Percentiles rank a stretch among this genome's conserved stretches.
Evolutionary conservation across 2,113 vertebrate genomes (phyloP).

Genomic region (Coracopsis vasa): DNA sequence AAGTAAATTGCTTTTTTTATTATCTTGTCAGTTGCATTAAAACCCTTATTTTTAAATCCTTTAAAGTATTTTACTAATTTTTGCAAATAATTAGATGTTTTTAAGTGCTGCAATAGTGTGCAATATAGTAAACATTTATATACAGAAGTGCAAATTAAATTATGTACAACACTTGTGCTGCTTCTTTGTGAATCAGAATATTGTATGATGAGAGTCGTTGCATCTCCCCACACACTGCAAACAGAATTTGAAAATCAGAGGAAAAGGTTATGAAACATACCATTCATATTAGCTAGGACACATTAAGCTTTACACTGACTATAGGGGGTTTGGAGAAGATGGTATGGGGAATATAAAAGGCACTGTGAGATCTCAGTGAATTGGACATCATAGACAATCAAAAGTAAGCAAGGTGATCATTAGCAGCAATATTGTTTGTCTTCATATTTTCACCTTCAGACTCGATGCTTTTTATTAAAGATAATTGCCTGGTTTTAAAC

Average conservation of each 20-base stretch:
- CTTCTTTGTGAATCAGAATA: slow-evolving; percentile 65
- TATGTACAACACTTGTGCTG: slow-evolving; percentile 67
- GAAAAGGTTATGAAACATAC: neutral
- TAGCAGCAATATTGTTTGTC: slow-evolving; percentile 31
- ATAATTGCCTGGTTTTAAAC: slow-evolving; percentile 39
- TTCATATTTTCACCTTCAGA: slow-evolving; percentile 17
- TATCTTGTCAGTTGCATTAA: slow-evolving; percentile 75
- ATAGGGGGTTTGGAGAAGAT: neutral
- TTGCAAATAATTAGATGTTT: slow-evolving; percentile 73
- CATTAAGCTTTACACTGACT: neutral
- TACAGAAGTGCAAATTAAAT: slow-evolving; percentile 73
- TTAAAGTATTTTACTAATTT: slow-evolving; percentile 74
- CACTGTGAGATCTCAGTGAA: neutral
- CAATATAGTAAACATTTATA: slow-evolving; percentile 74
- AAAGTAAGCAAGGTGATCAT: neutral
- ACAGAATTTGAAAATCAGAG: neutral
- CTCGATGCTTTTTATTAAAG: slow-evolving; percentile 11
- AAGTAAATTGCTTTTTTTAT: slow-evolving; percentile 75
- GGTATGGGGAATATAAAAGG: neutral
- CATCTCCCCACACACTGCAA: neutral
- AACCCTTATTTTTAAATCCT: slow-evolving; percentile 76
- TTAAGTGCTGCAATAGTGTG: slow-evolving; percentile 71
- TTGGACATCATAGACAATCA: neutral
- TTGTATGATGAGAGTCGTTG: neutral
- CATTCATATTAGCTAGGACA: neutral